Conservation (phyloP, 2,797 vertebrate genomes). For the Diplodus puntazzo region DNA sequence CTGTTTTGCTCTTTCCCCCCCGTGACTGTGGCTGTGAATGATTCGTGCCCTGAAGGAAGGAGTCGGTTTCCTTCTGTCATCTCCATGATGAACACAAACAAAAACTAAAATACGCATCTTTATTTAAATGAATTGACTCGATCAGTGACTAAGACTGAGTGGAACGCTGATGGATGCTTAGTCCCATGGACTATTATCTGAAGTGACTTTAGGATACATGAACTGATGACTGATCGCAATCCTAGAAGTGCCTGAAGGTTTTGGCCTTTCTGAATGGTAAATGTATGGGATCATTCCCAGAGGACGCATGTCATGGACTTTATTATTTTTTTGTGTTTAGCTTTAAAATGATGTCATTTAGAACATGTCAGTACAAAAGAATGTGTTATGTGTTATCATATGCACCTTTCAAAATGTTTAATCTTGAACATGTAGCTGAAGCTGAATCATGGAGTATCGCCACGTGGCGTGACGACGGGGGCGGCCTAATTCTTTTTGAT, state of each 20-base stretch:
- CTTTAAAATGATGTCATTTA: conserved; percentile 71
- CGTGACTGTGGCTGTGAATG: conserved; percentile 55
- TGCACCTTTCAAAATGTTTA: conserved; percentile 73
- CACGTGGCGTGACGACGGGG: conserved; percentile 1
- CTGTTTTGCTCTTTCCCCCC: conserved; percentile 35
- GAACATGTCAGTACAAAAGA: conserved; percentile 59
- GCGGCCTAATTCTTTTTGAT: conserved; percentile 1
- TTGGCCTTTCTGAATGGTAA: conserved; percentile 78
- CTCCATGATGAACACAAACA: conserved; percentile 15
- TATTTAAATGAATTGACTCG: conserved; percentile 61
- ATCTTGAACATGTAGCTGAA: conserved; percentile 60
- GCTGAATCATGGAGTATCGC: conserved; percentile 27
- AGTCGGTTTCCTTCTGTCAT: conserved; percentile 50
- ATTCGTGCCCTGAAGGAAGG: conserved; percentile 49
- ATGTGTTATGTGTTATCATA: conserved; percentile 67
- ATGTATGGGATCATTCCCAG: conserved; percentile 75
- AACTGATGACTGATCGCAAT: conserved; percentile 75
- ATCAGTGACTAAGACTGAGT: conserved; percentile 67
- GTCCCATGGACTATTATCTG: conserved; percentile 86
- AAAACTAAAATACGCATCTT: conserved; percentile 45
- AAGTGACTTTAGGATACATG: conserved; percentile 67
- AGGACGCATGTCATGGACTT: conserved; percentile 67
- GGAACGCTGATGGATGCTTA: conserved; percentile 73
- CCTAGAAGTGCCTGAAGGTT: conserved; percentile 87
- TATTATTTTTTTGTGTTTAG: conserved; percentile 59